phyloP scores from a whole-genome alignment of 2,797 vertebrate species.

The Pampus argenteus region DNA sequence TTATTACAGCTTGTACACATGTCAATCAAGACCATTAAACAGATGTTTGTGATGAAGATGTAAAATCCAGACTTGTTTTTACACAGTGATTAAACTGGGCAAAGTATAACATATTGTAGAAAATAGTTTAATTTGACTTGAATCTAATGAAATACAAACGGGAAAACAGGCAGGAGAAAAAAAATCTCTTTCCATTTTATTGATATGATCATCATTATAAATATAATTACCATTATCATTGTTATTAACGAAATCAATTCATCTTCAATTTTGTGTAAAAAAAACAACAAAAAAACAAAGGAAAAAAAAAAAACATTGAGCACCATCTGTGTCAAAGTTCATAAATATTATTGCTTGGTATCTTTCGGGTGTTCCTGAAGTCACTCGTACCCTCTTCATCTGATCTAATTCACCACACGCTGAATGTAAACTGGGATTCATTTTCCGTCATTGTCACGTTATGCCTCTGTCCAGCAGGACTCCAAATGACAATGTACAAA shows the following conservation, averaged over 20 bases:
- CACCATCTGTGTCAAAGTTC: conserved; percentile 75
- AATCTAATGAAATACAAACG: conserved; percentile 76
- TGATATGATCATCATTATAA: conserved; percentile 86
- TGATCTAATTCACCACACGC: conserved; percentile 55
- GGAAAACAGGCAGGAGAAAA: conserved; percentile 67
- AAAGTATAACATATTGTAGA: conserved; percentile 60
- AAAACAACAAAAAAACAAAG: conserved; percentile 45
- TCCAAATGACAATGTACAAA: conserved; percentile 81
- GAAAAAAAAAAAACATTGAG: conserved; percentile 67
- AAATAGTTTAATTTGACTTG: conserved; percentile 78
- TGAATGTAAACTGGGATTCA: conserved; percentile 71
- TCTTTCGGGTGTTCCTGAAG: conserved; percentile 47
- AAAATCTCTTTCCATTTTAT: conserved; percentile 82
- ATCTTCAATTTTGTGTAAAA: conserved; percentile 63
- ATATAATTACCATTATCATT: conserved; percentile 87
- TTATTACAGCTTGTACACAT: too few relatives aligned
- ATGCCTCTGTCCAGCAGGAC: conserved; percentile 90
- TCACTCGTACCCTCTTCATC: conserved; percentile 52
- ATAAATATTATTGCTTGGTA: conserved; percentile 80
- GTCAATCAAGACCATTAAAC: too few relatives aligned
- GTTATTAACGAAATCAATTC: conserved; percentile 73
- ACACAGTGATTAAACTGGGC: too few relatives aligned
- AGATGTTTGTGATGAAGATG: too few relatives aligned
- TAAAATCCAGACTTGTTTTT: too few relatives aligned
- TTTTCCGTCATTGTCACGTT: conserved; percentile 79